A percentile compares a stretch with the other conserved stretches of the same genome.
phyloP scores from a whole-genome alignment of 1,140 invertebrate genomes.

The Scylla paramamosain region DNA sequence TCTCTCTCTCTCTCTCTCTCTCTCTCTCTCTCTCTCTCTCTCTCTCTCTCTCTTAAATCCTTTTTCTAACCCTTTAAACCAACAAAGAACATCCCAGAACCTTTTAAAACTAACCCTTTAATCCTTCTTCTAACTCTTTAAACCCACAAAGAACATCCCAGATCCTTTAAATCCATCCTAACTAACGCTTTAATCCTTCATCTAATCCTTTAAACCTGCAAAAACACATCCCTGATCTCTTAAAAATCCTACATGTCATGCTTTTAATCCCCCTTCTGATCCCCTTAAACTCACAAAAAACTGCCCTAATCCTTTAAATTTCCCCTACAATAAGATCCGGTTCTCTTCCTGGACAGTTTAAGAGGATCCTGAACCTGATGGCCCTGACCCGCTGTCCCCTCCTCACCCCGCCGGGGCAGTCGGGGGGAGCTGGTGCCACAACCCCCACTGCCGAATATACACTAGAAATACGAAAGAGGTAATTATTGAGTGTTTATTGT shows the following conservation, averaged over 20 bases:
- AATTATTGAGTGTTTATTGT: neutral
- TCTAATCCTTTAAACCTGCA: too few relatives aligned
- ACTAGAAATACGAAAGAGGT: conserved; percentile 70
- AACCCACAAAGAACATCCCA: too few relatives aligned
- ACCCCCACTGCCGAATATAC: conserved; percentile 67
- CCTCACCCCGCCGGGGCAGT: conserved; percentile 45
- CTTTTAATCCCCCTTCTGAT: neutral
- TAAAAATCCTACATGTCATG: too few relatives aligned
- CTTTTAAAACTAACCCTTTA: too few relatives aligned
- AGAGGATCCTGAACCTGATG: conserved; percentile 25
- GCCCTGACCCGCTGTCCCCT: neutral
- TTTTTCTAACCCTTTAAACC: too few relatives aligned
- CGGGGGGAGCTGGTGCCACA: conserved; percentile 63
- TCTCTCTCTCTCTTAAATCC: neutral
- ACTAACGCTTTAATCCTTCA: too few relatives aligned
- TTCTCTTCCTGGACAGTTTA: neutral
- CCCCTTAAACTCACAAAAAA: neutral
- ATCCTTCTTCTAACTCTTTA: too few relatives aligned
- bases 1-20: conserved; percentile 29
- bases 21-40: conserved; percentile 1
- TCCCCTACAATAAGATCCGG: too few relatives aligned
- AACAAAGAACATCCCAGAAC: too few relatives aligned
- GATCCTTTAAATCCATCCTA: too few relatives aligned
- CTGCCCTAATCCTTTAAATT: too few relatives aligned
- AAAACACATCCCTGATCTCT: too few relatives aligned